These are phyloP conservation scores for Lathamus discolor DNA, from an alignment of 2,113 vertebrate genomes.

Conservation along the genomic window DNA sequence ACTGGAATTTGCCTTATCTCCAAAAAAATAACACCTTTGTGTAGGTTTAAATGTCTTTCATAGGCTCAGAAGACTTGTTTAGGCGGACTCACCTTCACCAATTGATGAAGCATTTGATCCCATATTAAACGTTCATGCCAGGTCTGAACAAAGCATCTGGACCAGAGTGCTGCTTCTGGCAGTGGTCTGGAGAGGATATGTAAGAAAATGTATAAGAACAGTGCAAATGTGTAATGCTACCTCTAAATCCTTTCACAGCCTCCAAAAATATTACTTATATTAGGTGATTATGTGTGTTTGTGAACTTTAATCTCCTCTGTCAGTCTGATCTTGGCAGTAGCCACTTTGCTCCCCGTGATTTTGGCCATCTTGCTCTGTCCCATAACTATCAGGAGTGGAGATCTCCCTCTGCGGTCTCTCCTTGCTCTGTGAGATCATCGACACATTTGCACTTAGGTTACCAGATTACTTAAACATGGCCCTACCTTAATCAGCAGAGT, in stretches of 20 bases:
- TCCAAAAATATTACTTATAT: not conserved
- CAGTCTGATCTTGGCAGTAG: not conserved
- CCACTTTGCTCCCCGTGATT: not conserved
- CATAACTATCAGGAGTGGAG: not conserved
- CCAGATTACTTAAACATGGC: not conserved
- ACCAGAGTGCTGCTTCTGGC: not conserved
- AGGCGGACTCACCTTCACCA: not conserved
- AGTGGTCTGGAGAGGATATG: not conserved
- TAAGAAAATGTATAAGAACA: not conserved
- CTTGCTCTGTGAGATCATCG: constrained; percentile 19
- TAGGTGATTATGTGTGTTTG: not conserved
- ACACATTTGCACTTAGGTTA: constrained; percentile 51
- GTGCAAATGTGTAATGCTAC: not conserved
- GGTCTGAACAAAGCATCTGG: not conserved
- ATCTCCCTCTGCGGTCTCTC: not conserved
- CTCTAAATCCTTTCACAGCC: not conserved
- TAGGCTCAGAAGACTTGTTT: not conserved
- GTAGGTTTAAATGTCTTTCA: not conserved
- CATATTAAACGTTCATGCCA: not conserved
- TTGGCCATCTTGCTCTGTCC: not conserved
- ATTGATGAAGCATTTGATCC: not conserved
- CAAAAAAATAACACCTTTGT: not conserved
- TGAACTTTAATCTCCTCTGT: not conserved
- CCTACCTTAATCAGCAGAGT: not conserved
- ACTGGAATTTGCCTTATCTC: not conserved